Percentiles rank a stretch among this genome's conserved stretches.
Conservation (phyloP, 2,113 vertebrate species). For the Pionites leucogaster region DNA sequence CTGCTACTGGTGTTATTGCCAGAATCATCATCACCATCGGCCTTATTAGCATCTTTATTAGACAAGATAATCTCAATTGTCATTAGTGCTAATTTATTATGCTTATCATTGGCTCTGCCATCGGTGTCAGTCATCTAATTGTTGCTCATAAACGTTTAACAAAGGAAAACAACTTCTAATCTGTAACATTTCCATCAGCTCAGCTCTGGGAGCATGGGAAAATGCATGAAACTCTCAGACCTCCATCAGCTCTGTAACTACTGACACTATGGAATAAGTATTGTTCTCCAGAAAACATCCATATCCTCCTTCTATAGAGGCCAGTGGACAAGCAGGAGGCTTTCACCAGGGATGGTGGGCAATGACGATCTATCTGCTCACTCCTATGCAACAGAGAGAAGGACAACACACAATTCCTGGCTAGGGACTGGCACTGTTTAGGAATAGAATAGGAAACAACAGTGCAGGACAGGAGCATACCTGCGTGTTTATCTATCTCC, state of each 20-base stretch:
- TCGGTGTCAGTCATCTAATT: background rate
- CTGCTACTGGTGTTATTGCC: background rate
- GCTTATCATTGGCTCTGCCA: slow-evolving; percentile 41
- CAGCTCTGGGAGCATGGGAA: background rate
- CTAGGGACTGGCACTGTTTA: background rate
- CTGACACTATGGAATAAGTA: background rate
- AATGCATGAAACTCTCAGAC: background rate
- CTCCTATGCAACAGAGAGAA: background rate
- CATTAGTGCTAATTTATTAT: slow-evolving; percentile 41
- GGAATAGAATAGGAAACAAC: background rate
- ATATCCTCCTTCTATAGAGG: background rate
- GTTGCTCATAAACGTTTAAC: background rate
- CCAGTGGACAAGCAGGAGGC: background rate
- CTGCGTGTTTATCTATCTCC: accelerated
- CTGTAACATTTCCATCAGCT: slow-evolving; percentile 6
- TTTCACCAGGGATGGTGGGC: background rate
- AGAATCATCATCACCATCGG: background rate
- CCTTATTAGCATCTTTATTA: slow-evolving; percentile 33
- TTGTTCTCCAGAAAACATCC: background rate
- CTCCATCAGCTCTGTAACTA: background rate
- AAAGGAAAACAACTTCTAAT: slow-evolving; percentile 37
- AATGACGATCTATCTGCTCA: background rate
- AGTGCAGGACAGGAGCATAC: background rate
- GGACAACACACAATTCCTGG: background rate
- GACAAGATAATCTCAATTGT: slow-evolving; percentile 41